phyloP scores from a whole-genome alignment of 2,888 invertebrate species.

The Callimorpha dominula region DNA sequence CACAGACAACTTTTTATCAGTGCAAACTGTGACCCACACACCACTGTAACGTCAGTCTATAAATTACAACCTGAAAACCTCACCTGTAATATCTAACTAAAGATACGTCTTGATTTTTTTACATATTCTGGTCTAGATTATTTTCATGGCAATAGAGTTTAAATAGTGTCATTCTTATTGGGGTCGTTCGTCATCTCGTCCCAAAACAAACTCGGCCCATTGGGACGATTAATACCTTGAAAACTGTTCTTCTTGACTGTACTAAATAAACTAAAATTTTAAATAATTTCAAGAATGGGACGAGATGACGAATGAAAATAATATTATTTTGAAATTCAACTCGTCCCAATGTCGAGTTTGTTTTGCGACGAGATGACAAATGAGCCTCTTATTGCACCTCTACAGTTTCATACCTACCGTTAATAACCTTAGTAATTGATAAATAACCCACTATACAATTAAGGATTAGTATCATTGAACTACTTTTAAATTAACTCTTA shows the following conservation, averaged over 20 bases:
- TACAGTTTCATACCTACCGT: not conserved
- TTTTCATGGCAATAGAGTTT: not conserved
- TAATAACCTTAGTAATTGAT: constrained; percentile 1
- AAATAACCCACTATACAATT: not conserved
- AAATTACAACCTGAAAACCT: constrained; percentile 28
- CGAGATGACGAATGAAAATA: no score
- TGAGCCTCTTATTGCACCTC: not conserved
- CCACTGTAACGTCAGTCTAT: constrained; percentile 29
- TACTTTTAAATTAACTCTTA: constrained; percentile 7
- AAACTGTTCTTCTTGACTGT: no score
- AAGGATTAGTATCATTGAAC: not conserved
- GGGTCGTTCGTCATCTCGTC: no score
- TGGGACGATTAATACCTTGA: no score
- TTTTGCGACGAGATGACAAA: no score
- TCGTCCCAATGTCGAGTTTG: no score
- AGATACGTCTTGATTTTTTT: not conserved
- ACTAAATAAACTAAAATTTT: no score
- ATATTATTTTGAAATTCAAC: no score
- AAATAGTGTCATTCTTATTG: not conserved
- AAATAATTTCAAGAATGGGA: no score
- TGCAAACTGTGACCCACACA: constrained; percentile 40
- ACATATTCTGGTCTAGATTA: not conserved
- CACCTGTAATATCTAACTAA: not conserved
- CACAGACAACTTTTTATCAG: constrained; percentile 3
- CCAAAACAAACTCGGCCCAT: no score